Percentiles rank a stretch among this genome's conserved stretches.
These are phyloP conservation scores for Bungarus multicinctus DNA, from an alignment of 2,113 vertebrate species.

Conservation along the genomic window DNA sequence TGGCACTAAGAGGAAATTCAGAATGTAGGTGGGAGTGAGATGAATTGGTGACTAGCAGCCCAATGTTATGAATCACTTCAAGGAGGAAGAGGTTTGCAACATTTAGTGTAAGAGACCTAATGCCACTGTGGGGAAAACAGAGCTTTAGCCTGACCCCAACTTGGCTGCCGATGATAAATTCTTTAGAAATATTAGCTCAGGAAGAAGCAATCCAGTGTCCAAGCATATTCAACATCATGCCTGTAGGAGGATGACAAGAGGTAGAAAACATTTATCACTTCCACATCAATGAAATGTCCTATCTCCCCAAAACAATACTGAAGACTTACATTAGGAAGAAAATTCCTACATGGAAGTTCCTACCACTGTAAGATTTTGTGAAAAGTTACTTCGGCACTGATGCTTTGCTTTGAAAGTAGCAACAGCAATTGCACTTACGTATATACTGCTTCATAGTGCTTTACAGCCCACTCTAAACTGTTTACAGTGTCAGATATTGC, in stretches of 20 bases:
- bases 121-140: neutral
- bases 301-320: neutral
- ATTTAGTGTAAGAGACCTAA: constrained; percentile 34
- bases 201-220: neutral
- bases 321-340: neutral
- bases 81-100: constrained; percentile 49
- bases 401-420: neutral
- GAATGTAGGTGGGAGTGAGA: constrained; percentile 14
- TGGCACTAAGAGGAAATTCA: constrained; percentile 9
- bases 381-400: neutral
- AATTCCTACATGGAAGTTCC: neutral
- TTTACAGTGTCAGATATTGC: neutral
- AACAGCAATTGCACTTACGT: neutral
- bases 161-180: neutral
- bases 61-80: neutral
- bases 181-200: neutral
- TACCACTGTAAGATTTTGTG: neutral
- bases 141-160: neutral
- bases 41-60: constrained; percentile 34
- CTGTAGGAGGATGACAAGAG: neutral
- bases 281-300: constrained; percentile 23
- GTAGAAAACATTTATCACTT: constrained; percentile 18
- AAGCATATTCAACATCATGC: neutral
- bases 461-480: neutral
- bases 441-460: neutral